A percentile compares a stretch with the other conserved stretches of the same genome.
Evolutionary conservation across 30 jellyfish, hydroid and myxozoan genomes (phyloP).

Genomic region (Hydractinia echinata): DNA sequence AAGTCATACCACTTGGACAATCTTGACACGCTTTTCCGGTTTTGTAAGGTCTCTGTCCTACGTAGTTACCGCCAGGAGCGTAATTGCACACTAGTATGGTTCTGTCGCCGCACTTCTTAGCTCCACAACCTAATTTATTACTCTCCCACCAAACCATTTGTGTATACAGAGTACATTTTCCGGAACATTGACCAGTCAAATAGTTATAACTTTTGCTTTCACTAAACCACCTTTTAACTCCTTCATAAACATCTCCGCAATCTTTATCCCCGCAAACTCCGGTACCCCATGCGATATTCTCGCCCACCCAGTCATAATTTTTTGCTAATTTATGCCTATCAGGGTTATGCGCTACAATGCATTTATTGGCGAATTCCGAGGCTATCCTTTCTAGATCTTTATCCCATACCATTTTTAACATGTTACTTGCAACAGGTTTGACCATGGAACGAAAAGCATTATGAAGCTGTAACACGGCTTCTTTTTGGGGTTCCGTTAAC

Average conservation of each 20-base stretch:
- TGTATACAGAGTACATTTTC: constrained; percentile 84
- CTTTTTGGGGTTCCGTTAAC: constrained; percentile 65
- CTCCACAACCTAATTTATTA: constrained; percentile 89
- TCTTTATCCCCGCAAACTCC: constrained; percentile 92
- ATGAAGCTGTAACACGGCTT: constrained; percentile 79
- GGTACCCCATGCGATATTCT: constrained; percentile 98
- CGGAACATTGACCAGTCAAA: constrained; percentile 78
- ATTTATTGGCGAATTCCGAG: constrained; percentile 69
- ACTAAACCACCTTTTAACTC: constrained; percentile 94
- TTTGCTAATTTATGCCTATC: constrained; percentile 92
- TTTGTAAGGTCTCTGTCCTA: constrained; percentile 85
- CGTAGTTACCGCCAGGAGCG: constrained; percentile 98
- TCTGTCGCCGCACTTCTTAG: constrained; percentile 87
- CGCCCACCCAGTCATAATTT: constrained; percentile 96
- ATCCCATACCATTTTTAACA: constrained; percentile 93
- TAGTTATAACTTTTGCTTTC: constrained; percentile 71
- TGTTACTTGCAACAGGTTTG: constrained; percentile 78
- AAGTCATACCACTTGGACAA: constrained; percentile 69
- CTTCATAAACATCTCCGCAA: constrained; percentile 96
- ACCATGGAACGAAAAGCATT: constrained; percentile 92
- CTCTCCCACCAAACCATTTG: constrained; percentile 98
- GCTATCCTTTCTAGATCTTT: constrained; percentile 75
- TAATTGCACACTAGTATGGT: constrained; percentile 86
- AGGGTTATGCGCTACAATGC: constrained; percentile 93
- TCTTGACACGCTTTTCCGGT: constrained; percentile 79